Base-by-base conservation (phyloP, 2,113 vertebrate genomes). In the Loxodonta africana region DNA sequence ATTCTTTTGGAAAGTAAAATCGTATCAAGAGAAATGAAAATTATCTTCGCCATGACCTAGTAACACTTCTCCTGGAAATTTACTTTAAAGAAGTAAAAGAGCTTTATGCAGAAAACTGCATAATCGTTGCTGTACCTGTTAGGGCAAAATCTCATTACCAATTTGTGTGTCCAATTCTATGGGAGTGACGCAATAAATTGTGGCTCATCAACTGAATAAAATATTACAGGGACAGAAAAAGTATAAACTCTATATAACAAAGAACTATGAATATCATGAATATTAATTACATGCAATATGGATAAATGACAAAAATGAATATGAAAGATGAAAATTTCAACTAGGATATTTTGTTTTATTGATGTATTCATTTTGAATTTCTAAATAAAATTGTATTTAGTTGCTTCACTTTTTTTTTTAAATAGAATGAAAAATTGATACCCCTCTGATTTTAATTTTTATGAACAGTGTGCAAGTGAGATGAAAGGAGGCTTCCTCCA, bases 101-200 rank as follows among this genome's bases (percentile, higher is more conserved):
- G 1, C 46, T 95, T 91, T 65, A 33, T 90, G 26, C 4, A 78
- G 8, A 9, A 93, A 95, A 33, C 23, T 78, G 25, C 5, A 48
- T 85, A 60, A 83, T 44, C 57, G 33, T 51, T 80, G 17, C 12
- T 44, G 17, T 76, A 51, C 8, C 23, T 33, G 60, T 63, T 76
- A 65, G 26, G 88, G n/a, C 30, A 93, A 91, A 95, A 81, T 26
- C 33, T 21, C 21, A 37, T 83, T 74, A 48, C 78, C 87, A 92
- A 53, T 0, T 62, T 92, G 33, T 12, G 15, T 15, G 63, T 86
- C 51, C 78, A 20, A 83, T 10, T 83, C 25, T 48, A 51, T 8
- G 26, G 46, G 6, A 65, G 3, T 74, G 15, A 76, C 77, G 15
- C 83, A 77, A 93, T 77, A 89, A 94, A 90, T 77, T 74, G 81